Evolutionary conservation across 2,797 vertebrate species (phyloP), one percentile per base, ranked within the genome.

Genomic region (Pangasius krempfi): DNA sequence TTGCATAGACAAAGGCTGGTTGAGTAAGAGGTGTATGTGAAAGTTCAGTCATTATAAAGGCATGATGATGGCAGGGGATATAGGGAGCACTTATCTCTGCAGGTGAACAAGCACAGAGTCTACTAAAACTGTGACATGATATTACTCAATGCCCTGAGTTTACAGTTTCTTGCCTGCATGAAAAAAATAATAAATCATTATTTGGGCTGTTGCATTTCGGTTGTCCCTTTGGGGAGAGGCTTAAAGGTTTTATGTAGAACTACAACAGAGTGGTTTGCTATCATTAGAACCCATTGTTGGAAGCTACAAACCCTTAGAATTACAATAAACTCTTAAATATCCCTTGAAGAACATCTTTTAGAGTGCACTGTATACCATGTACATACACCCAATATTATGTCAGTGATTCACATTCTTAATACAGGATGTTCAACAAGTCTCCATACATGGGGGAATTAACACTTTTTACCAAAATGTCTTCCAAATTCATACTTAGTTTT

Each of bases 31-130:
- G 70, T 73, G 20, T 9, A 40, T 73, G 37, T 73, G 37, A 40
- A 44, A 73, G 44, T 73, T 73, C 20, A 44, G 37, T 73, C 37
- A 73, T 73, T 73, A 44, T 10, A 25, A 73, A 44, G 20, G 37
- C 37, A 40, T 73, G 44, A 73, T 44, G 37, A 73, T 73, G 70
- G 37, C 70, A 73, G 37, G 37, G 37, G 70, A 73, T 73, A 73
- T 25, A 25, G 37, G 9, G 20, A 22, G 37, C 70, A 73, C 70
- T 80, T 86, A 70, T 86, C 86, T 78, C 25, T 50, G 52, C 66
- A 88, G 80, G 80, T 56, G 40, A 86, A 56, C 64, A 85, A 72
- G 54, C 30, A 64, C n/a, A 20, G 20, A 50, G 54, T 78, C 52
- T 37, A 37, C 40, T 58, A 52, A 89, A 37, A 47, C 40, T 75